phyloP scores from a whole-genome alignment of 2,797 vertebrate species.

The Peromyscus nudipes region DNA sequence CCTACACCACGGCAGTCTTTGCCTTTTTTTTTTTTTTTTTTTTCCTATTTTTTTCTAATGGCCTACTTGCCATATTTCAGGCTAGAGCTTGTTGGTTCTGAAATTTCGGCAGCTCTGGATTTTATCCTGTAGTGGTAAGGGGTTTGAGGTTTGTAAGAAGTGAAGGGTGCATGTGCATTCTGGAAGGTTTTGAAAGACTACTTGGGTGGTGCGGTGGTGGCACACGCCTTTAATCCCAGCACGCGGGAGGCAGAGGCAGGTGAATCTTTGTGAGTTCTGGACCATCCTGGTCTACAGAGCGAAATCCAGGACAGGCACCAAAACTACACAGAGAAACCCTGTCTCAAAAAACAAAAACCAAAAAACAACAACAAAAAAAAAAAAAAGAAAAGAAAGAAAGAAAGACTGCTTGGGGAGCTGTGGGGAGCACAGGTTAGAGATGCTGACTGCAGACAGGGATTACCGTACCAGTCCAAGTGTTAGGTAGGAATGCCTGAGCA shows the following conservation, averaged over 20 bases:
- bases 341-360: no score
- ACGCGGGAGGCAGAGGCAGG: no score
- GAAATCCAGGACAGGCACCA: no score
- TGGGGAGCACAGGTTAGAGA: background rate
- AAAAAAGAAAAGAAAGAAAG: no score
- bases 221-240: no score
- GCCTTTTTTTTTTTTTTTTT: background rate
- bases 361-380: no score
- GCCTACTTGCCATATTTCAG: background rate
- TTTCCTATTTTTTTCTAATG: background rate
- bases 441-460: background rate
- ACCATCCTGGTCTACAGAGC: no score
- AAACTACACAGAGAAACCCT: no score
- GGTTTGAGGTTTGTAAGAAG: slow-evolving; percentile 37
- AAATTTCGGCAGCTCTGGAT: background rate
- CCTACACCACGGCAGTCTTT: background rate
- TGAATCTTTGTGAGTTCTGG: no score
- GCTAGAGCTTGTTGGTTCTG: background rate
- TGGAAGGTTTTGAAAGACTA: slow-evolving; percentile 38
- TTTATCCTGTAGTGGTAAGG: slow-evolving; percentile 6
- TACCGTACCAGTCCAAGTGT: background rate
- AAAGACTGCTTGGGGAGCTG: background rate
- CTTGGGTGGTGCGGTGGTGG: background rate
- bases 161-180: slow-evolving; percentile 43
- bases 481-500: background rate